Base-by-base conservation (phyloP, 2,797 vertebrate genomes). In the Sebastiscus tertius region DNA sequence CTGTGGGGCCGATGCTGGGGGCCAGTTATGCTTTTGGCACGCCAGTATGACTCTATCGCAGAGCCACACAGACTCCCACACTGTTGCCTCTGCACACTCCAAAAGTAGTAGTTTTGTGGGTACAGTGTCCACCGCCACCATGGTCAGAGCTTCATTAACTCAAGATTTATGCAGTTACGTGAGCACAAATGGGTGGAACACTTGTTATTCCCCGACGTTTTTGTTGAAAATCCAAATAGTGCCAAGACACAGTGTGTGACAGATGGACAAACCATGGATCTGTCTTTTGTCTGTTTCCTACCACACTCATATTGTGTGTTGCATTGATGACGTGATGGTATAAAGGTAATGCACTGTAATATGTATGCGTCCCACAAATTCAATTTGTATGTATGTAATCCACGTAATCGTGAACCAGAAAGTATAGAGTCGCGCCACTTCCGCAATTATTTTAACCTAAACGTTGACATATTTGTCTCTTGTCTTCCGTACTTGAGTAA, bases 1-100 rank as follows among this genome's bases (percentile, higher is more conserved):
- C 60, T 31, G n/a, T 8, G 14, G 67, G 75, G 36, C 34, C 4
- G 11, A 3, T 55, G 72, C 77, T 72, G 27, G 63, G 64, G 62
- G 72, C 73, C 59, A 49, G 42, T 78, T 55, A 9, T 71, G 67
- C 55, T 54, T 72, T 77, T 71, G 66, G 75, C 69, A 67, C 9
- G 2, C 8, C 2, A 27, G 61, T 66, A 71, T 33, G 61, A 79
- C 46, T 80, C 65, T 70, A 67, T 75, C 60, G 4, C 79, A 72
- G 36, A 70, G 52, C 49, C 63, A 72, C 83, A 84, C 46, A 13
- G 16, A 49, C 59, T 24, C 33, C 26, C 34, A 26, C 31, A 39
- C 60, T 33, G n/a, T 24, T 58, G 20, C 20, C 29, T 63, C 61
- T 68, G n/a, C n/a, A 62, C 22, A 6, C 31, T 62, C 22, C 36